Percentiles rank a stretch among this genome's conserved stretches.
Evolutionary conservation across 1,140 invertebrate genomes (phyloP).

Genomic region (Latrodectus geometricus): DNA sequence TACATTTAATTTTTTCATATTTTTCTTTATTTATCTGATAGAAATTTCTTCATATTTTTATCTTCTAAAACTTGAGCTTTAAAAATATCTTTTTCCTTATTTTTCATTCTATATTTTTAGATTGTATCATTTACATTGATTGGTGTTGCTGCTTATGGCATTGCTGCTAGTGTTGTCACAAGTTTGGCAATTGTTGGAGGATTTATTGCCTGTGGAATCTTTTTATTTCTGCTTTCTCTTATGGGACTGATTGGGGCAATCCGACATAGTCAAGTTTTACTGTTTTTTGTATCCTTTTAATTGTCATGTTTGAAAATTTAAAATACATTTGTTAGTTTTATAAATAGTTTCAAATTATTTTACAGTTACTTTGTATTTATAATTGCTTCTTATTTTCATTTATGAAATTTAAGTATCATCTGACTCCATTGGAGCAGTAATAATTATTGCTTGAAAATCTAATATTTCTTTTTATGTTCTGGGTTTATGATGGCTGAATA

Average conservation of each 20-base stretch:
- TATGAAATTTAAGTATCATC: too few species aligned
- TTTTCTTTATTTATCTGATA: too few species aligned
- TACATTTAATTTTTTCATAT: too few species aligned
- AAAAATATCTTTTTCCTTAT: too few species aligned
- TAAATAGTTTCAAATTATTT: neutral
- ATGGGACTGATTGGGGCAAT: conserved; percentile 89
- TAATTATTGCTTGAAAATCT: too few species aligned
- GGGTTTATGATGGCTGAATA: too few species aligned
- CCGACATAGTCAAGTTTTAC: conserved; percentile 95
- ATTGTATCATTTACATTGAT: conserved; percentile 91
- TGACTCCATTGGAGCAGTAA: too few species aligned
- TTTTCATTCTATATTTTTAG: conserved; percentile 72
- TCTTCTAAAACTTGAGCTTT: too few species aligned
- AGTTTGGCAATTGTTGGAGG: conserved; percentile 92
- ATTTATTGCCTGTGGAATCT: conserved; percentile 92
- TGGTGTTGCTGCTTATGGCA: conserved; percentile 88
- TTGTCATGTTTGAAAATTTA: neutral
- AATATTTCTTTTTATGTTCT: too few species aligned
- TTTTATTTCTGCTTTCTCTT: conserved; percentile 89
- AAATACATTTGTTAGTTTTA: conserved; percentile 65
- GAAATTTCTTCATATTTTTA: too few species aligned
- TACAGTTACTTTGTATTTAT: too few species aligned
- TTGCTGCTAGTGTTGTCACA: conserved; percentile 82
- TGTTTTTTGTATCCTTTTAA: conserved; percentile 96
- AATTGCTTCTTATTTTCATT: too few species aligned